phyloP scores from a whole-genome alignment of 2,113 vertebrate species.

The Emydocephalus ijimae region DNA sequence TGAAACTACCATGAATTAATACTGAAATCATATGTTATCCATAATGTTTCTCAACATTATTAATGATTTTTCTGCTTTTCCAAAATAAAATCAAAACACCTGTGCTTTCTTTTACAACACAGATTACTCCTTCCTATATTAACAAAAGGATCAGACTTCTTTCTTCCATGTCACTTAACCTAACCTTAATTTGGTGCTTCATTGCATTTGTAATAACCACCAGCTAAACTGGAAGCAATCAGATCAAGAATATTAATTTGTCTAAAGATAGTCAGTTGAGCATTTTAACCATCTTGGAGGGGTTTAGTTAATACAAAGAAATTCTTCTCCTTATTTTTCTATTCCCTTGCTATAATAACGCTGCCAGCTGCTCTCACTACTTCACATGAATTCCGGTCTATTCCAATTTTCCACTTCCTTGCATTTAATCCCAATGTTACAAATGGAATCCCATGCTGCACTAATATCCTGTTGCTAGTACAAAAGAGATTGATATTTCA shows the following conservation, averaged over 20 bases:
- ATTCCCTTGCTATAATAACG: slow-evolving; percentile 57
- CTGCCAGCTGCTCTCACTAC: slow-evolving; percentile 66
- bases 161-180: neutral
- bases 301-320: slow-evolving; percentile 25
- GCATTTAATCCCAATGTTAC: slow-evolving; percentile 72
- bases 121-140: neutral
- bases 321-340: slow-evolving; percentile 52
- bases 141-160: neutral
- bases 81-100: neutral
- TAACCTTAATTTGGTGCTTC: neutral
- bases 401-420: slow-evolving; percentile 78
- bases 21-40: neutral
- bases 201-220: slow-evolving; percentile 14
- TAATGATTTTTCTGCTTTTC: neutral
- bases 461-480: slow-evolving; percentile 70
- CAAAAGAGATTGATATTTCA: slow-evolving; percentile 76
- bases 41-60: neutral
- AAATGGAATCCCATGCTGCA: slow-evolving; percentile 69
- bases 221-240: slow-evolving; percentile 33
- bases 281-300: slow-evolving; percentile 22
- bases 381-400: slow-evolving; percentile 70
- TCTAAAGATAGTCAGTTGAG: slow-evolving; percentile 35
- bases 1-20: neutral
- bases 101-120: neutral
- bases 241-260: slow-evolving; percentile 36